These are phyloP conservation scores for Trichechus manatus DNA, from an alignment of 2,113 vertebrate genomes.

Conservation along the genomic window DNA sequence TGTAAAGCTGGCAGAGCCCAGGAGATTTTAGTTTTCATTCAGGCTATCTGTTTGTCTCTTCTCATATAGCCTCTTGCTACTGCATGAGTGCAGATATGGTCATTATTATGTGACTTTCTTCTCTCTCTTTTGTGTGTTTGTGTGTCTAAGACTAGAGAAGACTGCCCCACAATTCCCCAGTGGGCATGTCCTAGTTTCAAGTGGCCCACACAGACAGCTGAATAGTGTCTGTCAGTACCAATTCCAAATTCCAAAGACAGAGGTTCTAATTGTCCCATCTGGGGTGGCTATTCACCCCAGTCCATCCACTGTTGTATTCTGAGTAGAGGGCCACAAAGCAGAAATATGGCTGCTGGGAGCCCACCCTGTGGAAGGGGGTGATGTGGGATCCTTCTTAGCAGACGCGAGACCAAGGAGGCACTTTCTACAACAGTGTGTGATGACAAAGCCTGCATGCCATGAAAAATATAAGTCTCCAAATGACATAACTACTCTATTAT, in stretches of 20 bases:
- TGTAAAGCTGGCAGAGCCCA: not conserved
- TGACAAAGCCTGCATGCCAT: not conserved
- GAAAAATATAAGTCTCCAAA: not conserved
- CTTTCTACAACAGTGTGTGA: not conserved
- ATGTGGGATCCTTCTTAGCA: not conserved
- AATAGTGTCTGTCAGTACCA: not conserved
- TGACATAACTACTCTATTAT: constrained; percentile 6
- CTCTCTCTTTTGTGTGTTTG: not conserved
- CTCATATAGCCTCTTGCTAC: not conserved
- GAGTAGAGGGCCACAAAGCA: not conserved
- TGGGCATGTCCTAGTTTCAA: not conserved
- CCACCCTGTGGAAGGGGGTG: not conserved
- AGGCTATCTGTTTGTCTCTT: not conserved
- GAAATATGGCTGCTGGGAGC: not conserved
- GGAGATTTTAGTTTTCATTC: not conserved
- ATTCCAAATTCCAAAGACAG: not conserved
- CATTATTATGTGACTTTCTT: constrained; percentile 12
- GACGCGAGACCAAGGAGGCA: not conserved
- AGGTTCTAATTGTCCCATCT: not conserved
- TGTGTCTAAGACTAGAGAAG: not conserved
- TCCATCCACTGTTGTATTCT: not conserved
- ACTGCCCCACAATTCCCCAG: not conserved
- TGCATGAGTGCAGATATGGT: too few relatives aligned
- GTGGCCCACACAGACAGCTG: not conserved
- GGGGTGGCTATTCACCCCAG: not conserved